Percentiles rank a stretch among this genome's conserved stretches.
phyloP scores from a whole-genome alignment of 1,140 invertebrate species.

The Trichomalopsis sarcophagae region DNA sequence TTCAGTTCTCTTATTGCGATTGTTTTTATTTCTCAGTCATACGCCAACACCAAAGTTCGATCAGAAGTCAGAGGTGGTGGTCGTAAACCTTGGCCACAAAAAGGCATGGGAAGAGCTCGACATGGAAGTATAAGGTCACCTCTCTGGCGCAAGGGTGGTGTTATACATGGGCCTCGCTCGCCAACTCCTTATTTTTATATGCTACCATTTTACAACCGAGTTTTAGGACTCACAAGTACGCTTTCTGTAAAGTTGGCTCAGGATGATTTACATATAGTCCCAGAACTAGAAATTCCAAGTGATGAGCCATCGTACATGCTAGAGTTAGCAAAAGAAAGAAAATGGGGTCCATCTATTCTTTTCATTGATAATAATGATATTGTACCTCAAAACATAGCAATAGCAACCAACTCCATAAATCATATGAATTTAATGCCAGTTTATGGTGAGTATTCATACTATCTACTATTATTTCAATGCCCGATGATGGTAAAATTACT shows the following conservation, averaged over 20 bases:
- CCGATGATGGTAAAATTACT: constrained; percentile 13
- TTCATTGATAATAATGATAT: constrained; percentile 92
- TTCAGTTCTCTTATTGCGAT: constrained; percentile 24
- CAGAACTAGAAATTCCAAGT: constrained; percentile 90
- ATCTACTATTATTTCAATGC: neutral
- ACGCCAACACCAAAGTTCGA: constrained; percentile 83
- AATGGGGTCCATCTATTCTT: constrained; percentile 97
- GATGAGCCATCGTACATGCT: constrained; percentile 86
- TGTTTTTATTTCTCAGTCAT: constrained; percentile 72
- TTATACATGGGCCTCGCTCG: constrained; percentile 89
- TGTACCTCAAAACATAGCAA: constrained; percentile 90
- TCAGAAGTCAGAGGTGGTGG: constrained; percentile 92
- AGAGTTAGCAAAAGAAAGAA: constrained; percentile 87
- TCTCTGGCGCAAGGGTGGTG: constrained; percentile 87
- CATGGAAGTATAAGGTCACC: constrained; percentile 95
- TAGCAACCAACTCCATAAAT: constrained; percentile 84
- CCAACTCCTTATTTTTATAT: constrained; percentile 95
- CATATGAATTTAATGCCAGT: constrained; percentile 97
- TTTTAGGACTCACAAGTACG: constrained; percentile 87
- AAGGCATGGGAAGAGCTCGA: constrained; percentile 90
- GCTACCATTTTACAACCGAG: constrained; percentile 85
- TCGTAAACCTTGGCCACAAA: constrained; percentile 96
- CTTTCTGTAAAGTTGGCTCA: constrained; percentile 94
- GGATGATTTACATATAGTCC: constrained; percentile 95
- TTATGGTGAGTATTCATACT: constrained; percentile 80